These are phyloP conservation scores for Desmophyllum pertusum DNA, from an alignment of 92 coral and sea anemone genomes.

Conservation along the genomic window DNA sequence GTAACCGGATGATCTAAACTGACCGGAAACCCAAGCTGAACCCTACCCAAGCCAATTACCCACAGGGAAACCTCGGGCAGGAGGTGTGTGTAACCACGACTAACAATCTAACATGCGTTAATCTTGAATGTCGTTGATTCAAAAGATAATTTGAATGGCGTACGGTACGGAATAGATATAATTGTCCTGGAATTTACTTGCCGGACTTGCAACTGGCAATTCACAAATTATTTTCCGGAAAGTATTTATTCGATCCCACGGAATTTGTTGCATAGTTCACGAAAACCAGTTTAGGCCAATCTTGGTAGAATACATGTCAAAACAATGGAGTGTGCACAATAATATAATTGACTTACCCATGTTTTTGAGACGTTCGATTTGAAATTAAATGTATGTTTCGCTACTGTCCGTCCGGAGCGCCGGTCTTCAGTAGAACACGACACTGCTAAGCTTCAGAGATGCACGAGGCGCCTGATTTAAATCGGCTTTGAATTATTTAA, in stretches of 20 bases:
- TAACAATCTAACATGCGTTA: neutral
- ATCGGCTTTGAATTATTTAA: conserved; percentile 14
- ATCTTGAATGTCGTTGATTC: neutral
- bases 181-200: neutral
- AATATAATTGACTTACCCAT: conserved; percentile 1
- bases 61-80: too few relatives aligned
- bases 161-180: neutral
- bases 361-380: neutral
- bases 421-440: neutral
- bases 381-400: neutral
- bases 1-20: too few relatives aligned
- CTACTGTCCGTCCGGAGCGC: neutral
- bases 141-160: neutral
- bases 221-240: neutral
- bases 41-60: too few relatives aligned
- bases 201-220: neutral
- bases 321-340: neutral
- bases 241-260: neutral
- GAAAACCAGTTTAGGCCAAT: neutral
- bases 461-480: neutral
- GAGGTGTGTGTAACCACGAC: too few relatives aligned
- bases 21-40: too few relatives aligned
- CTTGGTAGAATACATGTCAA: neutral
- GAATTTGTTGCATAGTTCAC: neutral
- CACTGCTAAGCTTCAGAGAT: conserved; percentile 4